Conservation (phyloP, 2,888 invertebrate species). For the Trimorus sp. region DNA sequence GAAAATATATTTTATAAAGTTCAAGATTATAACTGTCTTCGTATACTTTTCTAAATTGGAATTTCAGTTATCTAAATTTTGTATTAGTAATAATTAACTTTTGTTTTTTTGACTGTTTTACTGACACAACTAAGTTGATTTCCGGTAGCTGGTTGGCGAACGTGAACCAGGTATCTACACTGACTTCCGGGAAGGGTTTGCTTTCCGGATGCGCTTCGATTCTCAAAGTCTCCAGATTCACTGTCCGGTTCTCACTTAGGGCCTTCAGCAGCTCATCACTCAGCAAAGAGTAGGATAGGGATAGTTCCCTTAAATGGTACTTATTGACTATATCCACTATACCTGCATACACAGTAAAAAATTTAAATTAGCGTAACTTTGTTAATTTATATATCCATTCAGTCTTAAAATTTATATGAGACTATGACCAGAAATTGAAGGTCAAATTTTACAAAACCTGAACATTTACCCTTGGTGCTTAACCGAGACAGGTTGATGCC, state of each 20-base stretch:
- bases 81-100: no score
- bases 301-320: slow-evolving; percentile 77
- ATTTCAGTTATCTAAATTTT: no score
- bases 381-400: no score
- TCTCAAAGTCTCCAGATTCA: slow-evolving; percentile 73
- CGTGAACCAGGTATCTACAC: slow-evolving; percentile 74
- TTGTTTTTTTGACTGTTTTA: slow-evolving; percentile 34
- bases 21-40: no score
- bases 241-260: slow-evolving; percentile 71
- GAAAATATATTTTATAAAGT: no score
- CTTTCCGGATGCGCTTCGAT: slow-evolving; percentile 76
- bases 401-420: no score
- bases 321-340: slow-evolving; percentile 73
- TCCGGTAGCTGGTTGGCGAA: slow-evolving; percentile 74
- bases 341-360: slow-evolving; percentile 69
- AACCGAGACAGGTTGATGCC: slow-evolving; percentile 73
- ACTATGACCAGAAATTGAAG: no score
- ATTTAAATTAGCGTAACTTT: not conserved
- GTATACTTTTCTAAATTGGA: no score
- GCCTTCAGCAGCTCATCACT: slow-evolving; percentile 77
- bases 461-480: slow-evolving; percentile 71
- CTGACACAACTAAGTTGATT: slow-evolving; percentile 78
- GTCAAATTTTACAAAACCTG: not conserved
- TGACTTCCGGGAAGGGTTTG: slow-evolving; percentile 72
- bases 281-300: slow-evolving; percentile 77